These are phyloP conservation scores for Mesorhabditis spiculigera DNA, from an alignment of 2,888 invertebrate species.

Conservation along the genomic window DNA sequence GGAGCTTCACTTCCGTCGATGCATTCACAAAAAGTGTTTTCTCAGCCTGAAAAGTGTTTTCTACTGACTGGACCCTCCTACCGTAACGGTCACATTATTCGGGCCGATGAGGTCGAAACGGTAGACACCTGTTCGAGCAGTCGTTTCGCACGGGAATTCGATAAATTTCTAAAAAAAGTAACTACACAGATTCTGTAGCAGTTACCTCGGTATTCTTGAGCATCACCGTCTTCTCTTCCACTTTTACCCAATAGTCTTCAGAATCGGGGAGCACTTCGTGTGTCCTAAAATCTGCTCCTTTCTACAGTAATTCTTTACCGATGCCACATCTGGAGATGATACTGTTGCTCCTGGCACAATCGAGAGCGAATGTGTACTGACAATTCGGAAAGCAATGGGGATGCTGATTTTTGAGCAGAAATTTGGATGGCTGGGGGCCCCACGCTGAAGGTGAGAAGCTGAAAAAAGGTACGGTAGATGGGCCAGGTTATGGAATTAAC, in stretches of 20 bases:
- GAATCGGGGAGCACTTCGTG: neutral
- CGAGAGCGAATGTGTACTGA: neutral
- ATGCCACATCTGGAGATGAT: neutral
- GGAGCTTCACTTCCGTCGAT: slow-evolving; percentile 22
- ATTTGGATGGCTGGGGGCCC: slow-evolving; percentile 29
- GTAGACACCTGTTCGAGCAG: neutral
- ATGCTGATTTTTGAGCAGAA: slow-evolving; percentile 15
- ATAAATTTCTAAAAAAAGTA: neutral
- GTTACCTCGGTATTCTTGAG: neutral
- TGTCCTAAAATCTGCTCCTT: neutral
- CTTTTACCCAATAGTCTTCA: neutral
- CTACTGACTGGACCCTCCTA: neutral
- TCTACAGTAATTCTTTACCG: neutral
- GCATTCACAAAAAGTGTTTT: slow-evolving; percentile 22
- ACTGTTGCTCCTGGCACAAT: neutral
- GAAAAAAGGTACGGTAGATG: slow-evolving; percentile 8
- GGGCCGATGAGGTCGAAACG: neutral
- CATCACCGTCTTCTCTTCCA: neutral
- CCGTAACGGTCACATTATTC: neutral
- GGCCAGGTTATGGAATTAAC: neutral
- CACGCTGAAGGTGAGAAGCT: slow-evolving; percentile 25
- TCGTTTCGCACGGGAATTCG: neutral
- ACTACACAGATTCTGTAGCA: neutral
- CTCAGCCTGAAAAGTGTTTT: neutral
- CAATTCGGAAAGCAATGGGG: neutral